Base-by-base conservation (phyloP, 2,888 invertebrate genomes). In the Cinara cedri region DNA sequence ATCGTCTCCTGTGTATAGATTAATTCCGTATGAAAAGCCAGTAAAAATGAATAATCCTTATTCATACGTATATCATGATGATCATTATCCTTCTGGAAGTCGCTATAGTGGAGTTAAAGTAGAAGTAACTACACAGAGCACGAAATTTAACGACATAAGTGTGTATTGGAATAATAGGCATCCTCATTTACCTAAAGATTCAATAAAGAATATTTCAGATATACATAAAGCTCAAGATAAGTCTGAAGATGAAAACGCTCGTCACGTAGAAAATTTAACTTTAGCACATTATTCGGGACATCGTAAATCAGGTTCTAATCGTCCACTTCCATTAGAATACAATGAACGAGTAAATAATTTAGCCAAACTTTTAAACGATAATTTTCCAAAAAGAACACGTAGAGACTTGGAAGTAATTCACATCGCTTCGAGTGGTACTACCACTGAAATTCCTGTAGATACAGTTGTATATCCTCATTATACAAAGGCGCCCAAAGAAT, bases 401-500 rank as follows among this genome's bases (percentile, higher is more conserved):
- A 55, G 81, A 26, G 74, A 81, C 14, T 49, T 80, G 21, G 81
- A 81, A 66, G 46, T 82, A 26, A 44, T 82, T 46, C 78, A 81
- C 26, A 71, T 83, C n/a, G 78, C 80, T n/a, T 65, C 81, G 6
- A 81, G 75, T 57, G 82, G 82, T 6, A 82, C 82, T 54, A 83
- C 83, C 10, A 82, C 83, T n/a, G 81, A 82, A 80, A 82, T 83
- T 3, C 81, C 83, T 24, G 81, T 82, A 51, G 76, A 83, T 78
- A 54, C 65, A 68, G 65, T 81, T 26, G 92, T 92, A 84, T 93
- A 91, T 86, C 92, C 92, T 0, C 92, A 90, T 84, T 92, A 92
- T 82, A 84, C 82, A 85, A 86, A 21, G 82, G 82, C 90, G 0
- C 86, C 88, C 72, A 87, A 86, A 83, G 85, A 90, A 83, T 91